phyloP scores from a whole-genome alignment of 1,140 invertebrate species.

The Limonius californicus region DNA sequence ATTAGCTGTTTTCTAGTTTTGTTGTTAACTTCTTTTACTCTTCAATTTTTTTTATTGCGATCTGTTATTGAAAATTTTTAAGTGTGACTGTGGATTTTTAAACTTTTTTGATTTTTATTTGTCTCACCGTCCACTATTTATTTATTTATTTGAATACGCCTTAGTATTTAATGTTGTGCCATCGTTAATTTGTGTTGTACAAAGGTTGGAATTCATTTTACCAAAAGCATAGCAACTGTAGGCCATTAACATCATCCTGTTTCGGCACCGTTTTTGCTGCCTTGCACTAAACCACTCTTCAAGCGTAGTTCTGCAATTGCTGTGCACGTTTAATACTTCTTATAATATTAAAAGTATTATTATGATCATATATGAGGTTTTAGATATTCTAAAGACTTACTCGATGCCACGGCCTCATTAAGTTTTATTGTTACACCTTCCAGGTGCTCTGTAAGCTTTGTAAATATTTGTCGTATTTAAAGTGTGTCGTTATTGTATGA shows the following conservation, averaged over 20 bases:
- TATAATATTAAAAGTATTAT: neutral
- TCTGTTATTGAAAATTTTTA: neutral
- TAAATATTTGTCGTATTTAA: constrained; percentile 16
- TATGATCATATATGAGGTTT: neutral
- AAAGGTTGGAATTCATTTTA: neutral
- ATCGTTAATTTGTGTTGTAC: neutral
- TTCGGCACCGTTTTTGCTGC: neutral
- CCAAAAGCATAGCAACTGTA: neutral
- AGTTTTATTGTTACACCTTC: constrained; percentile 16
- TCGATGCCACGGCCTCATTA: constrained; percentile 1
- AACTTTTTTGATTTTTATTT: neutral
- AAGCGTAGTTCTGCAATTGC: neutral
- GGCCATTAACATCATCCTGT: neutral
- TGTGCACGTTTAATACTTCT: neutral
- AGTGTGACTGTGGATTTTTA: neutral
- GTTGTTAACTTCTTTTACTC: constrained; percentile 6
- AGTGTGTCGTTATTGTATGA: constrained; percentile 10
- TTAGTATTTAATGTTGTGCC: neutral
- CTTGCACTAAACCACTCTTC: neutral
- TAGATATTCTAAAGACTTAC: constrained; percentile 12
- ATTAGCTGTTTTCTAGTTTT: neutral
- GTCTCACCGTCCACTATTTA: neutral
- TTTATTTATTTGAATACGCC: neutral
- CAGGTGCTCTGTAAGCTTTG: constrained; percentile 15
- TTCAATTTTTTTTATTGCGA: constrained; percentile 10